Conservation (phyloP, 2,797 vertebrate genomes). For the Trematomus bernacchii region DNA sequence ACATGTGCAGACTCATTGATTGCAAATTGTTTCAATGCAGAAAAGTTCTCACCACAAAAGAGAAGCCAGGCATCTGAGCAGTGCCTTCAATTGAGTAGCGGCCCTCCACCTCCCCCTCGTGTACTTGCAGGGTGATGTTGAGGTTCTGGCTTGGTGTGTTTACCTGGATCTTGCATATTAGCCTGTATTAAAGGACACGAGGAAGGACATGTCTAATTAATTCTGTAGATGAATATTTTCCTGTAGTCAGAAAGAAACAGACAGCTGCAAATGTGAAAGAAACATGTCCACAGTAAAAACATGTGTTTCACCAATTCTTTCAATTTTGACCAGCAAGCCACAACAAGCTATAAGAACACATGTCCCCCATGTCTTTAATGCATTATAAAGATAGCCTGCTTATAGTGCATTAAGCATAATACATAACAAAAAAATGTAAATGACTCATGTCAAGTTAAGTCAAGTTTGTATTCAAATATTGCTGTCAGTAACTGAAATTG, state of each 20-base stretch:
- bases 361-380: too few relatives aligned
- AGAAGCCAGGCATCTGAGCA: constrained; percentile 80
- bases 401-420: too few relatives aligned
- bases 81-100: constrained; percentile 86
- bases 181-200: constrained; percentile 67
- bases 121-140: constrained; percentile 84
- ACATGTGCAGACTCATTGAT: not conserved
- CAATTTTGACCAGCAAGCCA: not conserved
- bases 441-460: too few relatives aligned
- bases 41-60: constrained; percentile 87
- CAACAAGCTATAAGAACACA: not conserved
- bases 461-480: too few relatives aligned
- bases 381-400: too few relatives aligned
- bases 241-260: not conserved
- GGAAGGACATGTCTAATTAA: not conserved
- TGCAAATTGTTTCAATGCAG: not conserved
- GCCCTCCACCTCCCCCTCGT: constrained; percentile 70
- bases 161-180: constrained; percentile 87
- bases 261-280: not conserved
- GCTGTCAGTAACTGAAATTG: too few relatives aligned
- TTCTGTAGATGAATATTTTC: not conserved
- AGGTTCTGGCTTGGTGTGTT: constrained; percentile 65
- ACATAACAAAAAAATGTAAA: too few relatives aligned
- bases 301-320: not conserved
- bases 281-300: not conserved